Conservation (phyloP, 2,797 vertebrate species). For the Microchirus variegatus region DNA sequence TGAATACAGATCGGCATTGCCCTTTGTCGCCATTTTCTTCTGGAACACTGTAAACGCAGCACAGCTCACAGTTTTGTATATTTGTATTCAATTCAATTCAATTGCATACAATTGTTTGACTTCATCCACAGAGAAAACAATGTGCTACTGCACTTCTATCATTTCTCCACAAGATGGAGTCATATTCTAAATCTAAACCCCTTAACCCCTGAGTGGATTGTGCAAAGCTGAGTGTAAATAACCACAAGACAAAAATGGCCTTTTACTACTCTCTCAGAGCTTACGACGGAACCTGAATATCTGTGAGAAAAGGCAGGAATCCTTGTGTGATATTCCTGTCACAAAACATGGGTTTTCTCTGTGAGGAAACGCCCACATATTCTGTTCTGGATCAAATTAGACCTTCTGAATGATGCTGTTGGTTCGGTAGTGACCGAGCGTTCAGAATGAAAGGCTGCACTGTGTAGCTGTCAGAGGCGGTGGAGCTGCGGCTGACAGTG, state of each 20-base stretch:
- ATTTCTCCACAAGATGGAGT: conserved; percentile 68
- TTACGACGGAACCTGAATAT: conserved; percentile 10
- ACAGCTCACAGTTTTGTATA: background rate
- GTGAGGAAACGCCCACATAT: background rate
- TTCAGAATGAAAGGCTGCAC: conserved; percentile 64
- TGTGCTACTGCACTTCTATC: conserved; percentile 9
- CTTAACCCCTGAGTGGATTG: background rate
- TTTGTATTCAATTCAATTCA: too few species aligned
- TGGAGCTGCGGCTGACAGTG: conserved; percentile 40
- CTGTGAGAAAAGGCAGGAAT: background rate
- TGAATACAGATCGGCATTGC: conserved; percentile 67
- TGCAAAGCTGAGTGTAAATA: conserved; percentile 7
- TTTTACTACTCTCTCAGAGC: too few species aligned
- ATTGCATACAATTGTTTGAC: too few species aligned
- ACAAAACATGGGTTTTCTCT: background rate
- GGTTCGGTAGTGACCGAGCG: conserved; percentile 45
- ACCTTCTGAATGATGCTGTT: conserved; percentile 53
- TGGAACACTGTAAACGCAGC: conserved; percentile 74
- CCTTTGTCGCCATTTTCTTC: conserved; percentile 71
- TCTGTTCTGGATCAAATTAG: conserved; percentile 27
- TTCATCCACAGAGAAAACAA: background rate
- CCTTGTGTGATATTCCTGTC: background rate
- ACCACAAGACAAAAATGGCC: background rate
- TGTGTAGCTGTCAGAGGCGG: conserved; percentile 43
- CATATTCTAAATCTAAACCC: conserved; percentile 31